Base-by-base conservation (phyloP, 1,140 invertebrate species). In the Hycleus cichorii region DNA sequence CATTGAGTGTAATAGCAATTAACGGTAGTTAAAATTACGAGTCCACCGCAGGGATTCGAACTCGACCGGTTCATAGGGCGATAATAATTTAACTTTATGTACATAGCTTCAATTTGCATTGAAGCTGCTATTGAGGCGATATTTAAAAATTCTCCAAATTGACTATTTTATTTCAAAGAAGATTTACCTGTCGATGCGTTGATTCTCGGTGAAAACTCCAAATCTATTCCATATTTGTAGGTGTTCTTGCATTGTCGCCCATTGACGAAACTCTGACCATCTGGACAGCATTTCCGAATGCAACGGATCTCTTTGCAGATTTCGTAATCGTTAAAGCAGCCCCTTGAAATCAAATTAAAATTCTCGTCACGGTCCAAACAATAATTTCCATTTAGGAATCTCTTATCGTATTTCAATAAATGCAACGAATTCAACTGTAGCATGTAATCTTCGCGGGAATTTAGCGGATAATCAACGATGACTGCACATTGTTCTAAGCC, bases 271-370 rank as follows among this genome's bases (percentile, higher is more conserved):
- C 60, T 61, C 24, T 65, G 46, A 5, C 67, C 67, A 49, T 69
- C 68, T 2, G 59, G 62, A 53, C 69, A 70, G 54, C 69, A 69
- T 60, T 70, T 70, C 32, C 51, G 57, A 10, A 69, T 47, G 49
- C 69, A 70, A 39, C 56, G 39, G 9, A 55, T 54, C 7, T 50
- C 51, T 3, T 64, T 42, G 40, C 64, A 64, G 27, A 62, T 46
- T 12, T 63, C 50, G 18, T 46, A 59, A 56, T 48, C 45, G 47
- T 57, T 58, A 18, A 39, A 38, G 49, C 66, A 70, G 39, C 57
- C 49, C 47, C 61, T 64, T 26, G 62, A 49, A 11, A 64, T 40
- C 12, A 39, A 55, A 18, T 47, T 9, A 24, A 47, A 10, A 24
- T 47, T 47, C 39, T 55, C 27, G 27, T 55, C 52, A 10, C 39